Conservation (phyloP, 2,113 vertebrate genomes). For the Sinosuthora webbiana region DNA sequence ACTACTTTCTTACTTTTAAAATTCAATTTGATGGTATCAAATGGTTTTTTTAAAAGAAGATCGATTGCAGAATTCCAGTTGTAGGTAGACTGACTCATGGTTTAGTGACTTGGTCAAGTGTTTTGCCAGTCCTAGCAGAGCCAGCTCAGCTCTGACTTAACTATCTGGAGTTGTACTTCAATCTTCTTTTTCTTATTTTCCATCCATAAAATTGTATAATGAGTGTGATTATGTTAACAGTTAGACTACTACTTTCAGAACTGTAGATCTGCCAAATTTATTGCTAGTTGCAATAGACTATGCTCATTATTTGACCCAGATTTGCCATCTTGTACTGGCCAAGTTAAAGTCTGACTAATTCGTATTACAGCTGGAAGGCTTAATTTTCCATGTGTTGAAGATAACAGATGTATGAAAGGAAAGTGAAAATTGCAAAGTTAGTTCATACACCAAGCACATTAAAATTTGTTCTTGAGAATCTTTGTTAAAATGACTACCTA, state of each 20-base stretch:
- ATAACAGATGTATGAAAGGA: background rate
- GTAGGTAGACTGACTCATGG: background rate
- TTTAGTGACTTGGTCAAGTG: background rate
- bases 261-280: background rate
- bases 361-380: background rate
- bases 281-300: background rate
- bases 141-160: background rate
- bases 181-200: background rate
- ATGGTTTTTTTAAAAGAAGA: background rate
- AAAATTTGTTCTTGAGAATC: background rate
- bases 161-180: background rate
- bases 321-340: background rate
- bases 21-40: background rate
- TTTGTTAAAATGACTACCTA: fast-evolving
- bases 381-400: background rate
- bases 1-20: background rate
- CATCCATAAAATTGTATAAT: background rate
- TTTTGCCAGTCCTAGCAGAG: background rate
- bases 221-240: background rate
- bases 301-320: background rate
- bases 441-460: background rate
- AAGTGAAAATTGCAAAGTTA: background rate
- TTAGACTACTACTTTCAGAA: background rate
- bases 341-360: background rate
- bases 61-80: background rate